Percentiles rank a stretch among this genome's conserved stretches.
phyloP scores from a whole-genome alignment of 2,797 vertebrate genomes.

The Furcifer pardalis region DNA sequence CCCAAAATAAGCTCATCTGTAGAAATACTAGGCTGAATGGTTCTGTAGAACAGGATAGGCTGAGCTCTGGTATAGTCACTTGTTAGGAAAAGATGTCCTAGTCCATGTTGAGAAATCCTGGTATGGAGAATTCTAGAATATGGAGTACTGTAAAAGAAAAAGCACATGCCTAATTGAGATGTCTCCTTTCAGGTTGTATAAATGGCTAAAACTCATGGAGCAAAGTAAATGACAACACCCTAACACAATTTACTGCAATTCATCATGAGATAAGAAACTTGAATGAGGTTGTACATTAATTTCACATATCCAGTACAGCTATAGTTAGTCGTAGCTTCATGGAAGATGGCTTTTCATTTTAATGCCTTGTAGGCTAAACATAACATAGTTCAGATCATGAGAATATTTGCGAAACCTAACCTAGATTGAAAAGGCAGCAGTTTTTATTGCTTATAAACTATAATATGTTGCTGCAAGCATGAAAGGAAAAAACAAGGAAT shows the following conservation, averaged over 20 bases:
- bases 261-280: neutral
- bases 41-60: too few relatives aligned
- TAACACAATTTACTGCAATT: neutral
- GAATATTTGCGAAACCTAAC: slow-evolving; percentile 10
- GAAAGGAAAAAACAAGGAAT: neutral
- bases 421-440: slow-evolving; percentile 16
- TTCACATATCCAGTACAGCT: slow-evolving; percentile 15
- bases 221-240: neutral
- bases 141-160: too few relatives aligned
- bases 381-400: slow-evolving; percentile 3
- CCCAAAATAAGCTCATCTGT: too few relatives aligned
- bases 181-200: neutral
- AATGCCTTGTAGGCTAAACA: neutral
- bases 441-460: slow-evolving; percentile 11
- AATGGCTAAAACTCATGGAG: neutral
- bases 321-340: slow-evolving; percentile 19
- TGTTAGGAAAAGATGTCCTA: too few relatives aligned
- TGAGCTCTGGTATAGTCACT: too few relatives aligned
- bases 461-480: too few relatives aligned
- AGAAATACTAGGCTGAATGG: too few relatives aligned
- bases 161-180: neutral
- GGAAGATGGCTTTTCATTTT: slow-evolving; percentile 1
- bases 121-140: too few relatives aligned
- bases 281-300: slow-evolving; percentile 1
- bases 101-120: too few relatives aligned